Evolutionary conservation across 1,140 invertebrate genomes (phyloP), one percentile per base, ranked within the genome.

Genomic region (Penaeus vannamei): DNA sequence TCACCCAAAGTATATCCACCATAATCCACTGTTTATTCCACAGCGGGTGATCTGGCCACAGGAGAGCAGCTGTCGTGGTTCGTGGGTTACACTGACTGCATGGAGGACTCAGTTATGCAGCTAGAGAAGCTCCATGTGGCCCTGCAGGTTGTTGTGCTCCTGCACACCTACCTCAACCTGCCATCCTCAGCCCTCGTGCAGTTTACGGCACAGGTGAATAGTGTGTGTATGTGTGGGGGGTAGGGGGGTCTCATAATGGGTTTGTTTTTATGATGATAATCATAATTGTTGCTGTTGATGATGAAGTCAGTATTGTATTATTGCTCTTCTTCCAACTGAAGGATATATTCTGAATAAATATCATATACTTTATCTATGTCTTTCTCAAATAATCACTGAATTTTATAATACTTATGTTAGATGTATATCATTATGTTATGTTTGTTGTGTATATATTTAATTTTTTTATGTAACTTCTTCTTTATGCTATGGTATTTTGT

Each of bases 41-140:
- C 59, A 89, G 87, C 26, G 84, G 82, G 82, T 29, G 87, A 89
- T 29, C 60, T 90, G 32, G 84, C 79, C 20, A 84, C 83, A 46
- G 84, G 83, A 26, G 88, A 82, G 12, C 84, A 85, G 84, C 62
- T 85, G n/a, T 53, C 42, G 26, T 90, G 84, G 87, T 89, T 89
- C 46, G 61, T 89, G 23, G 62, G 42, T 26, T 32, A 32, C 4
- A 59, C 53, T 12, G 17, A 26, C 26, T 32, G 59, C 61, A 36
- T 20, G 19, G 26, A 59, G 20, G 26, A 77, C 29, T 23, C 79
- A 64, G 53, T 90, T 20, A 42, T 17, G 29, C 88, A 82, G 62
- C 62, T 90, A 20, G 88, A 85, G 32, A 81, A 80, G 36, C 88
- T 90, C 60, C 84, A 85, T 26, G 76, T 90, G 36, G 84, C 84